Evolutionary conservation across 2,113 vertebrate genomes (phyloP), one percentile per base, ranked within the genome.

Genomic region (Orthonyx spaldingii): DNA sequence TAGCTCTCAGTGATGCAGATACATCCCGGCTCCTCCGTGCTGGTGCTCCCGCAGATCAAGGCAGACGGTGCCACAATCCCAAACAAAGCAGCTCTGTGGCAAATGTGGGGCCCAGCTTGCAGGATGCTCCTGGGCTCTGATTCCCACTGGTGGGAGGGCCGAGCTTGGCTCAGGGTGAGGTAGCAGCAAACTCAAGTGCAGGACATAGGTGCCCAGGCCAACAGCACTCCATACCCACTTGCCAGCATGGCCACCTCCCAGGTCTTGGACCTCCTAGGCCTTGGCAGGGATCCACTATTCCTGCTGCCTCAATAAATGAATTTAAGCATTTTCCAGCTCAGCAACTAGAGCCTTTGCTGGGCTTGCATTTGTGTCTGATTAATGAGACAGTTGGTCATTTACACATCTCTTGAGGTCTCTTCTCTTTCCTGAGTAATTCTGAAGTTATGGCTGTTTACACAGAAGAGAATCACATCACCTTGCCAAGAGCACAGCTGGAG

Each of bases 401-500:
- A 87, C 88, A 94, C 78, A 90, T 89, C 93, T 96, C 96, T 80
- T 81, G 97, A 96, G 97, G 83, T 96, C 95, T 82, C 93, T 77
- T 49, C 91, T 93, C 93, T 96, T 96, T 92, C 83, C 84, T 90
- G 89, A 81, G 70, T 90, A 94, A 93, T 75, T 75, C 90, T 77
- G 72, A 92, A 95, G 85, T 91, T 87, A 75, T n/a, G 94, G 87
- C 88, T 91, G 56, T 89, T 95, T 93, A 80, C 49, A 61, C 10
- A 84, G 76, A 90, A 72, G 90, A 80, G 89, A 92, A 81, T 63
- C 81, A 35, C 37, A 22, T 69, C 49, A 75, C 68, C 82, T 44
- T 11, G 6, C 63, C 41, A 42, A 82, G 72, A 89, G 89, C 87
- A 68, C 37, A 52, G 60, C 71, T 79, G 60, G 72, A 55, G 41